These are phyloP conservation scores for Anser brachyrhynchus DNA, from an alignment of 2,113 vertebrate genomes.

Conservation along the genomic window DNA sequence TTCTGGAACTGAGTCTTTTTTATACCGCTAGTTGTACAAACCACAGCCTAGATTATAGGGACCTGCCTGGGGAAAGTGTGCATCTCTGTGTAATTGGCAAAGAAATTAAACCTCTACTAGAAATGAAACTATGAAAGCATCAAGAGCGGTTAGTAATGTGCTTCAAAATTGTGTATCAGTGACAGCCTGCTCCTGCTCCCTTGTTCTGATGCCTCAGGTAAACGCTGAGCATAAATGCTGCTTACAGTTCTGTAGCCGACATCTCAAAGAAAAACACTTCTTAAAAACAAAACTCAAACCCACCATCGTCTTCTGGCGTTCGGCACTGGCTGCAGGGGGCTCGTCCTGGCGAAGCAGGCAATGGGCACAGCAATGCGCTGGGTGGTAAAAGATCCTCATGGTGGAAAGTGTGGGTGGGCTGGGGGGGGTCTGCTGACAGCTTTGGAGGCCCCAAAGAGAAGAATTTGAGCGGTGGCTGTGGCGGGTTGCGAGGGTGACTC, in stretches of 20 bases:
- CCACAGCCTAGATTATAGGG: neutral
- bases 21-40: neutral
- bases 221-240: neutral
- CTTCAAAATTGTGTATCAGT: neutral
- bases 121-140: neutral
- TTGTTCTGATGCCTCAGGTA: neutral
- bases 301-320: neutral
- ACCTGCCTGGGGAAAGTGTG: neutral
- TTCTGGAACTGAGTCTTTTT: neutral
- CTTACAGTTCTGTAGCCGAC: neutral
- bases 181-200: neutral
- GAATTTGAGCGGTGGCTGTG: conserved; percentile 7
- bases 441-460: fast-evolving
- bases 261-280: neutral
- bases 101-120: conserved; percentile 9
- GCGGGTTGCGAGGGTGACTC: neutral
- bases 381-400: fast-evolving
- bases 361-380: neutral
- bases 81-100: neutral
- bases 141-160: neutral
- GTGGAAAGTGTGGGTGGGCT: neutral
- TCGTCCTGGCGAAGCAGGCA: neutral
- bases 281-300: neutral
- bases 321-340: neutral
- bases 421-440: neutral